phyloP scores from a whole-genome alignment of 2,888 invertebrate species.

The Invenusta paracnida region DNA sequence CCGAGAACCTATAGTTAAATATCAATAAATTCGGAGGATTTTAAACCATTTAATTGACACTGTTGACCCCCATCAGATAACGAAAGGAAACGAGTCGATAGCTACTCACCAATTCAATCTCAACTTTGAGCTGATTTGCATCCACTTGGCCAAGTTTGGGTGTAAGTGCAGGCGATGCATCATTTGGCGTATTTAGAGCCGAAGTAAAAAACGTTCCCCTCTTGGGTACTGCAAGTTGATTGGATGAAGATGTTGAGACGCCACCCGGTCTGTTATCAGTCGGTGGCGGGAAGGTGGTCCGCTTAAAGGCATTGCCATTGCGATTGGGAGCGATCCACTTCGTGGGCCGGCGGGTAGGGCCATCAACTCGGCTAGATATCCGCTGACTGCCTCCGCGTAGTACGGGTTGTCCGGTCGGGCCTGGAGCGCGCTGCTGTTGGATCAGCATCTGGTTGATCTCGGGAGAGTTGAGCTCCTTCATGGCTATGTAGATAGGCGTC shows the following conservation, averaged over 20 bases:
- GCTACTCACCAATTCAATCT: not conserved
- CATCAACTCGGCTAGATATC: not conserved
- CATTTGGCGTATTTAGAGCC: not conserved
- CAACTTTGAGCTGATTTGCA: not conserved
- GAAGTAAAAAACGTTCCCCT: not conserved
- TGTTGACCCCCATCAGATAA: too few species aligned
- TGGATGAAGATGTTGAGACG: too few species aligned
- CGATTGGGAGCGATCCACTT: not conserved
- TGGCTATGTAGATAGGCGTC: conserved; percentile 16
- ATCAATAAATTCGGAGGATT: too few species aligned
- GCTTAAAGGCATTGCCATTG: not conserved
- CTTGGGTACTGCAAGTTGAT: not conserved
- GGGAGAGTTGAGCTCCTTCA: conserved; percentile 20
- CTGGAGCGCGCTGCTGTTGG: not conserved
- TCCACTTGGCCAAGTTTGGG: not conserved
- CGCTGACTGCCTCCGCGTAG: not conserved
- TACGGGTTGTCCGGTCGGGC: not conserved
- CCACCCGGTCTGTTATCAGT: too few species aligned
- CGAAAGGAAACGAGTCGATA: too few species aligned
- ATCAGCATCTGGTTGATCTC: conserved; percentile 19
- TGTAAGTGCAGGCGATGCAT: not conserved
- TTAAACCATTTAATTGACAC: too few species aligned
- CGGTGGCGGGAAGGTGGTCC: not conserved
- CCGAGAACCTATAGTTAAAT: too few species aligned
- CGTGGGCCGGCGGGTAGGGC: not conserved